Evolutionary conservation across 92 coral and sea anemone genomes (phyloP).

Genomic region (Phenganax subtilis): DNA sequence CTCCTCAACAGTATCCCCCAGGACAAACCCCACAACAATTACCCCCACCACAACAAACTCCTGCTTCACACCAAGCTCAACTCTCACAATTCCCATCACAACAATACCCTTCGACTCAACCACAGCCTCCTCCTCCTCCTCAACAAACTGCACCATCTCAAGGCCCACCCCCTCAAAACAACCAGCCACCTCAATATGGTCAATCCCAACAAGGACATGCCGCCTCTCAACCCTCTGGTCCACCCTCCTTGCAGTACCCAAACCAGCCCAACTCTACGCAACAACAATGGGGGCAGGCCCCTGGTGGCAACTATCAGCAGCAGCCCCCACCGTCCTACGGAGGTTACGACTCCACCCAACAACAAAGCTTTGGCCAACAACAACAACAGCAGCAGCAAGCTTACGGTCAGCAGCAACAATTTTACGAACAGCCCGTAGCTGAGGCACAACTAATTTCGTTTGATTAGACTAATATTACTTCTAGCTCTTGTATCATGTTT

Average conservation of each 20-base stretch:
- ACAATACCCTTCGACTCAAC: slow-evolving; percentile 28
- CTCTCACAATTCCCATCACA: slow-evolving; percentile 29
- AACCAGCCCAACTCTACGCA: slow-evolving; percentile 7
- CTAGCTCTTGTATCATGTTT: background rate
- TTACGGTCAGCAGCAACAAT: slow-evolving; percentile 55
- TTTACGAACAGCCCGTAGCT: slow-evolving; percentile 71
- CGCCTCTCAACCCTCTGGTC: slow-evolving; percentile 28
- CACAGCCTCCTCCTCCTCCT: slow-evolving; percentile 25
- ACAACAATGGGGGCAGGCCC: slow-evolving; percentile 43
- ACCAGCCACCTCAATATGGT: slow-evolving; percentile 27
- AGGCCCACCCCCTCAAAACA: slow-evolving; percentile 13
- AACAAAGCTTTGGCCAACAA: slow-evolving; percentile 45
- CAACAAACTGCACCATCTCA: slow-evolving; percentile 20
- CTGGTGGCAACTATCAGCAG: slow-evolving; percentile 28
- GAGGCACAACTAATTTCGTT: slow-evolving; percentile 88
- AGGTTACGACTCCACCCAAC: slow-evolving; percentile 42
- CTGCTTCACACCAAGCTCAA: slow-evolving; percentile 31
- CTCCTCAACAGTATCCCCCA: slow-evolving; percentile 37
- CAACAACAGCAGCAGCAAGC: slow-evolving; percentile 43
- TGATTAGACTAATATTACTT: slow-evolving; percentile 47
- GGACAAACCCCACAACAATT: slow-evolving; percentile 43
- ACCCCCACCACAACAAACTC: slow-evolving; percentile 39
- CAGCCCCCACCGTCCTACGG: slow-evolving; percentile 43
- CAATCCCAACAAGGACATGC: slow-evolving; percentile 20
- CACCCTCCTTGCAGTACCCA: slow-evolving; percentile 24